A percentile compares a stretch with the other conserved stretches of the same genome.
Conservation (phyloP, 2,888 invertebrate species). For the Pachliopta kotzebuea region DNA sequence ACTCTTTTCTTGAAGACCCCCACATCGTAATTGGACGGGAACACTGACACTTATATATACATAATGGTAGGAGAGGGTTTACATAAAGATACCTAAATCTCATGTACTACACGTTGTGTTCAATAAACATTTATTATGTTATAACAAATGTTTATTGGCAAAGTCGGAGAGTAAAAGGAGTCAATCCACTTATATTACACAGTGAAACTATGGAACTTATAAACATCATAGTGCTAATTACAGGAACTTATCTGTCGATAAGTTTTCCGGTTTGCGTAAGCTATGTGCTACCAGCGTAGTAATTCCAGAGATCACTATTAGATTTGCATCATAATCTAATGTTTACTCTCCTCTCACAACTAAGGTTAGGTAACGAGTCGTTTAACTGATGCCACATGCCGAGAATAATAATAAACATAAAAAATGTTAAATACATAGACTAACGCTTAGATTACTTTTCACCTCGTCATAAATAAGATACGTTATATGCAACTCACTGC, state of each 20-base stretch:
- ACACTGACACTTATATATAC: too few relatives aligned
- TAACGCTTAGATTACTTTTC: too few relatives aligned
- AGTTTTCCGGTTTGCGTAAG: constrained; percentile 2
- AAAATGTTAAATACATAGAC: too few relatives aligned
- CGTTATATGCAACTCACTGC: too few relatives aligned
- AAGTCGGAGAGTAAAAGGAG: background rate
- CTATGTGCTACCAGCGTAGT: background rate
- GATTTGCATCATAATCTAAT: constrained; percentile 3
- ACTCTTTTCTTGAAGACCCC: too few relatives aligned
- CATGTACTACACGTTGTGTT: too few relatives aligned
- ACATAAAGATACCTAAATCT: too few relatives aligned
- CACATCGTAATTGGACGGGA: too few relatives aligned
- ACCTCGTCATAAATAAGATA: too few relatives aligned
- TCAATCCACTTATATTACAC: background rate
- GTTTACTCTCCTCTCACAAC: background rate
- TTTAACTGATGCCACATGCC: background rate
- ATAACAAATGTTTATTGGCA: background rate
- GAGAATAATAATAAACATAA: too few relatives aligned
- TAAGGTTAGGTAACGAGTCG: constrained; percentile 3
- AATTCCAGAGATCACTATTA: background rate
- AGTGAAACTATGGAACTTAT: background rate
- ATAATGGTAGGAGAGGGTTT: too few relatives aligned
- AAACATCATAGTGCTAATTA: background rate
- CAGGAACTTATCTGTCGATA: background rate
- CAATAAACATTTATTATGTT: too few relatives aligned